Evolutionary conservation across 2,888 invertebrate species (phyloP).

Genomic region (Sesia apiformis): DNA sequence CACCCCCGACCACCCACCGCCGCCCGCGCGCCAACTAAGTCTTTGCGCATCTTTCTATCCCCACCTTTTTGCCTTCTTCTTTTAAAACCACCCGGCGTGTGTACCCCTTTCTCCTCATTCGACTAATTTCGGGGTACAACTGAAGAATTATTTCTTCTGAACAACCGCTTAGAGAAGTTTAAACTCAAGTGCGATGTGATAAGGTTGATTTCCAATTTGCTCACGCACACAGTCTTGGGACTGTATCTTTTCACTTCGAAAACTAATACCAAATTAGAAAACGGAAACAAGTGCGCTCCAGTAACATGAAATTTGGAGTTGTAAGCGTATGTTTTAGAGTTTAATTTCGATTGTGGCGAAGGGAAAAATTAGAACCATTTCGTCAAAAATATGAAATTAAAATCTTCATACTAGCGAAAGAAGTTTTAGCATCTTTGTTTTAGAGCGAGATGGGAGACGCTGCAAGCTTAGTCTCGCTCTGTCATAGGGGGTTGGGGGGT

Average conservation of each 20-base stretch:
- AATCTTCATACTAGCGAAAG: slow-evolving; percentile 75
- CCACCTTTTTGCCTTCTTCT: slow-evolving; percentile 74
- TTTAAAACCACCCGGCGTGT: slow-evolving; percentile 73
- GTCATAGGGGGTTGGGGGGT: slow-evolving; percentile 29
- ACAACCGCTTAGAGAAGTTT: slow-evolving; percentile 7
- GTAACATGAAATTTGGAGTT: slow-evolving; percentile 15
- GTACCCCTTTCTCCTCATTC: slow-evolving; percentile 73
- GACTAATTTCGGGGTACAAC: slow-evolving; percentile 75
- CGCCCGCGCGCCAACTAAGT: slow-evolving; percentile 68
- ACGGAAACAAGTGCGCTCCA: slow-evolving; percentile 57
- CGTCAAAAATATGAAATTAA: slow-evolving; percentile 75
- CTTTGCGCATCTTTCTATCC: slow-evolving; percentile 75
- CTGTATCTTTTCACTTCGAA: slow-evolving; percentile 75
- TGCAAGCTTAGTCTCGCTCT: slow-evolving; percentile 68
- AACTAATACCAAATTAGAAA: slow-evolving; percentile 72
- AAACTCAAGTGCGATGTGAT: background rate
- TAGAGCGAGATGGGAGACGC: slow-evolving; percentile 65
- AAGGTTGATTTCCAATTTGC: background rate
- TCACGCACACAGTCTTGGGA: slow-evolving; percentile 56
- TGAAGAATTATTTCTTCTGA: slow-evolving; percentile 72
- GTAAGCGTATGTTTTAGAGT: slow-evolving; percentile 17
- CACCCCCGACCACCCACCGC: slow-evolving; percentile 44
- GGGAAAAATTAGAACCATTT: slow-evolving; percentile 69
- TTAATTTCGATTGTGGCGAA: slow-evolving; percentile 12
- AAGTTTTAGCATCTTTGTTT: slow-evolving; percentile 76